phyloP scores from a whole-genome alignment of 2,888 invertebrate species.

The Herminia tarsipennalis region DNA sequence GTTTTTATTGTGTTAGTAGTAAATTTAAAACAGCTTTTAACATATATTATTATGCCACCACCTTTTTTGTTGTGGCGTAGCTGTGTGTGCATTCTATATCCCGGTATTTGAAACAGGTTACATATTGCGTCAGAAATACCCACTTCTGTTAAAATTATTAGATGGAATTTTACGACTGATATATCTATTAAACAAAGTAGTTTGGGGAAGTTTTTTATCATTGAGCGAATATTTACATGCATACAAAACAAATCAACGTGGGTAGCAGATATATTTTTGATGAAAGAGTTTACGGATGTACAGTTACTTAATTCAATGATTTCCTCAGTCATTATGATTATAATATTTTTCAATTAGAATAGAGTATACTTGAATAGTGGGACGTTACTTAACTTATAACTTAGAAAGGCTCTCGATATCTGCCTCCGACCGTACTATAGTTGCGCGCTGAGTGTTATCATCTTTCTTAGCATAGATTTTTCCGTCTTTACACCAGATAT shows the following conservation, averaged over 20 bases:
- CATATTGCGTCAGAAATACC: background rate
- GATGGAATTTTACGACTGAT: background rate
- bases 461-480: conserved; percentile 6
- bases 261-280: background rate
- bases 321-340: background rate
- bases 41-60: conserved; percentile 29
- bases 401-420: too few relatives aligned
- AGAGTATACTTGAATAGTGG: too few relatives aligned
- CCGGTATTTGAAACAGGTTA: conserved; percentile 27
- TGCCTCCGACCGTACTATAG: too few relatives aligned
- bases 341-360: too few relatives aligned
- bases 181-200: background rate
- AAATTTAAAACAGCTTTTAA: conserved; percentile 7
- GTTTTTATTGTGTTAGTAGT: background rate
- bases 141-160: conserved; percentile 6
- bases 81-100: conserved; percentile 34
- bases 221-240: conserved; percentile 37
- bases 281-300: background rate
- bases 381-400: too few relatives aligned
- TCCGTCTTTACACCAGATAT: conserved; percentile 4
- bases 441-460: background rate
- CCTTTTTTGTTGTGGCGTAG: conserved; percentile 26
- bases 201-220: conserved; percentile 23
- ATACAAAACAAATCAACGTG: conserved; percentile 18
- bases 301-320: conserved; percentile 1